Conservation (phyloP, 2,113 vertebrate species). For the Xerus inauris region DNA sequence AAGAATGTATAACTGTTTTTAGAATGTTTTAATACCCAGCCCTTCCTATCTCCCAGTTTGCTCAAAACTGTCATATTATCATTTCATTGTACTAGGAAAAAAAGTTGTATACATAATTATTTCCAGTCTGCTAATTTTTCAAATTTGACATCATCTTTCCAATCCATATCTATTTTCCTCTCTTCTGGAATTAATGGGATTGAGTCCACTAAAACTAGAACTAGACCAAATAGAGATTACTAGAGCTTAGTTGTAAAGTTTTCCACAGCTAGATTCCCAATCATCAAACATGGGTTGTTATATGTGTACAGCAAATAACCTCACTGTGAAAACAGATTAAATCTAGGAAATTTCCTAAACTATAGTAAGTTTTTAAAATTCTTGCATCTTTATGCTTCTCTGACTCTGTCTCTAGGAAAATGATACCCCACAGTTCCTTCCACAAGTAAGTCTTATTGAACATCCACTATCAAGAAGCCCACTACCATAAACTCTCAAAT, state of each 20-base stretch:
- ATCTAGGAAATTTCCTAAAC: conserved; percentile 19
- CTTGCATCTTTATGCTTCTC: conserved; percentile 15
- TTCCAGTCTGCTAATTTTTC: background rate
- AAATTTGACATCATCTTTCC: background rate
- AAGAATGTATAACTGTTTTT: conserved; percentile 88
- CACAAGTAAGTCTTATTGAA: background rate
- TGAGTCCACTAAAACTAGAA: background rate
- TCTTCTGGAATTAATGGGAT: background rate
- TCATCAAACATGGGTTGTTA: background rate
- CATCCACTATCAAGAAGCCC: background rate
- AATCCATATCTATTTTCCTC: background rate
- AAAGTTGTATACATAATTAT: background rate
- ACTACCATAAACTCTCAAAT: background rate
- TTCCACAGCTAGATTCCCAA: background rate
- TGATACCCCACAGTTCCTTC: background rate
- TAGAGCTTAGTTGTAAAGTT: background rate
- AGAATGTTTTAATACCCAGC: conserved; percentile 77
- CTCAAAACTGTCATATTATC: background rate
- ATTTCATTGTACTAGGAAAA: background rate
- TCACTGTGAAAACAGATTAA: background rate
- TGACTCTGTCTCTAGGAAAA: conserved; percentile 12
- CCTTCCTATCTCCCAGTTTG: background rate
- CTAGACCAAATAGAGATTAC: background rate
- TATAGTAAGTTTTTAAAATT: conserved; percentile 2
- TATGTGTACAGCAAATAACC: background rate